phyloP scores from a whole-genome alignment of 2,113 vertebrate species.

The Scolopax mira region DNA sequence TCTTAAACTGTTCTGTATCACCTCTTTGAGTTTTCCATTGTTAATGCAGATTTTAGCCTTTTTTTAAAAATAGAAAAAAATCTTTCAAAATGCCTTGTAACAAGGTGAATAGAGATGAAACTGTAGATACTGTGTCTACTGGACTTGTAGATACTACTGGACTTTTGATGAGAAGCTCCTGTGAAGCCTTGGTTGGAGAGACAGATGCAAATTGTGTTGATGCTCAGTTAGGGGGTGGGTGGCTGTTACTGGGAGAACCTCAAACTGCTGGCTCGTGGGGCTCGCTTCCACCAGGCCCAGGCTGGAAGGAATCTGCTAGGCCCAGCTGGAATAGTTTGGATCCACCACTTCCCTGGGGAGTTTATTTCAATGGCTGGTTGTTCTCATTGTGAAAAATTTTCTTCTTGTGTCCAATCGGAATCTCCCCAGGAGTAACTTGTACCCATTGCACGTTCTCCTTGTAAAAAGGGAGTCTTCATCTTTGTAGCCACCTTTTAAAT shows the following conservation, averaged over 20 bases:
- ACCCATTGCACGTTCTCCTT: no score
- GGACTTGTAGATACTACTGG: no score
- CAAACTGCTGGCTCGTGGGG: fast-evolving
- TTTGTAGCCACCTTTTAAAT: no score
- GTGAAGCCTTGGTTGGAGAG: not conserved
- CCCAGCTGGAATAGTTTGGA: no score
- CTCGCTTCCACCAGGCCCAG: not conserved
- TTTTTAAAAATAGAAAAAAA: not conserved
- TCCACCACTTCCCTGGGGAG: no score
- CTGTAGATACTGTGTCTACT: not conserved
- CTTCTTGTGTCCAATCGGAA: no score
- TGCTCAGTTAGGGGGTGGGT: no score
- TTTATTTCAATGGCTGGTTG: no score
- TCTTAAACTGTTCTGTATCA: not conserved
- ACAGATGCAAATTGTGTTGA: no score
- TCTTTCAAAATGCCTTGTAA: not conserved
- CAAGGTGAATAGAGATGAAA: not conserved
- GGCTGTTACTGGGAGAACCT: not conserved
- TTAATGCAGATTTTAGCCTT: not conserved
- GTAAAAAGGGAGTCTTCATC: no score
- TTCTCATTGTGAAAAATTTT: no score
- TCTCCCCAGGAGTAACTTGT: no score
- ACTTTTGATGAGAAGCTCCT: not conserved
- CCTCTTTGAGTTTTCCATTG: not conserved
- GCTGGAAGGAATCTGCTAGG: not conserved